A percentile compares a stretch with the other conserved stretches of the same genome.
Conservation (phyloP, 2,113 vertebrate species). For the Rostratula benghalensis region DNA sequence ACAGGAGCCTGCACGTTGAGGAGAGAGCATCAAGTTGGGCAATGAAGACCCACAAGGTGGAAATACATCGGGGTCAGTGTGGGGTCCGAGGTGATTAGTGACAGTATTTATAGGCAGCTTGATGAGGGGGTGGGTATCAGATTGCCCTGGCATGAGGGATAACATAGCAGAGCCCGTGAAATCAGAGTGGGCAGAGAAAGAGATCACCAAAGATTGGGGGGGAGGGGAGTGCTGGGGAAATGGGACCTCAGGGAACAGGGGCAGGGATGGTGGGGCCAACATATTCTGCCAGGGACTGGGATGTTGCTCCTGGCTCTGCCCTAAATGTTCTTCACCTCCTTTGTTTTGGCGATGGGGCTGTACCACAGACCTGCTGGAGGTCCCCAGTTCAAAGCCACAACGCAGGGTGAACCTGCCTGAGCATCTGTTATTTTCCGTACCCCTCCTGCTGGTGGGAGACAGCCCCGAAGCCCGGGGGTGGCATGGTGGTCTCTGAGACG, state of each 20-base stretch:
- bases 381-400: rapidly evolving
- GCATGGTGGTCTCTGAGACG: rapidly evolving
- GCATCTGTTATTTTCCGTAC: rapidly evolving
- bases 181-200: constrained; percentile 36
- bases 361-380: rapidly evolving
- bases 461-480: rapidly evolving
- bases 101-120: neutral
- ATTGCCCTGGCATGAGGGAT: constrained; percentile 20
- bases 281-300: rapidly evolving
- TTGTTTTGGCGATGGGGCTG: neutral
- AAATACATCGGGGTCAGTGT: neutral
- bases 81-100: neutral
- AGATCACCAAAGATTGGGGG: neutral
- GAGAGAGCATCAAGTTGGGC: neutral
- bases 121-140: constrained; percentile 36
- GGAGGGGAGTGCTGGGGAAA: neutral
- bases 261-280: rapidly evolving
- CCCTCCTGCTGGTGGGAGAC: rapidly evolving
- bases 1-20: neutral
- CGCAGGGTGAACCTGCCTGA: rapidly evolving
- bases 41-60: neutral
- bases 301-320: neutral
- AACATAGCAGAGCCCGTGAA: neutral
- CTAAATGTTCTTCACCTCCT: neutral
- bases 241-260: rapidly evolving